Evolutionary conservation across 2,113 vertebrate genomes (phyloP).

Genomic region (Maccullochella peelii): DNA sequence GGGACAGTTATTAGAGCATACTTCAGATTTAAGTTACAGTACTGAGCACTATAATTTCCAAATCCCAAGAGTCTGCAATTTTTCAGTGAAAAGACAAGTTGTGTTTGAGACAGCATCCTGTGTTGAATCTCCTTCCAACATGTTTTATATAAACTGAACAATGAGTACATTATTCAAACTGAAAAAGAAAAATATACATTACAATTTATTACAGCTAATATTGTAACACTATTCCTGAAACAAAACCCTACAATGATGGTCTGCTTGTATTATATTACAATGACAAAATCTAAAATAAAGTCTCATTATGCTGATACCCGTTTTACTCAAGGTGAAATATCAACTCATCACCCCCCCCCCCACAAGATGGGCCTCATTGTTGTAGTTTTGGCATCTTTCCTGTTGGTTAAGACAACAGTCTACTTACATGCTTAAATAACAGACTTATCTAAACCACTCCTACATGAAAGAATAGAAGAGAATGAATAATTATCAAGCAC

Average conservation of each 20-base stretch:
- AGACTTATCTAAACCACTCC: slow-evolving; percentile 1
- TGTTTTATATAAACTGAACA: neutral
- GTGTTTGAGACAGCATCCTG: neutral
- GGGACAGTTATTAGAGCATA: slow-evolving; percentile 14
- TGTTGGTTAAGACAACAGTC: neutral
- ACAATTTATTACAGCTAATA: neutral
- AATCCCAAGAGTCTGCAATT: neutral
- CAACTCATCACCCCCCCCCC: too few relatives aligned
- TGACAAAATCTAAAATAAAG: neutral
- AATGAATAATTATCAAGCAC: neutral
- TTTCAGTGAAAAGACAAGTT: neutral
- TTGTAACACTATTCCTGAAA: neutral
- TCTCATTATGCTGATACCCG: neutral
- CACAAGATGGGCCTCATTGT: neutral
- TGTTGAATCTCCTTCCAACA: neutral
- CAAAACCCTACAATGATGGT: neutral
- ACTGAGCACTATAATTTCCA: neutral
- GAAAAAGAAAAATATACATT: neutral
- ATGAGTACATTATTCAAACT: neutral
- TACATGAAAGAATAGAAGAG: neutral
- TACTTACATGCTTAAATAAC: neutral
- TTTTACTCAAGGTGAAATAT: neutral
- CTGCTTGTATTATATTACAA: neutral
- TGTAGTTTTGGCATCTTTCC: neutral
- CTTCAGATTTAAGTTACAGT: neutral